These are phyloP conservation scores for Ophioderma brevispina DNA, from an alignment of 35 echinoderm and acorn worm genomes.

Conservation along the genomic window DNA sequence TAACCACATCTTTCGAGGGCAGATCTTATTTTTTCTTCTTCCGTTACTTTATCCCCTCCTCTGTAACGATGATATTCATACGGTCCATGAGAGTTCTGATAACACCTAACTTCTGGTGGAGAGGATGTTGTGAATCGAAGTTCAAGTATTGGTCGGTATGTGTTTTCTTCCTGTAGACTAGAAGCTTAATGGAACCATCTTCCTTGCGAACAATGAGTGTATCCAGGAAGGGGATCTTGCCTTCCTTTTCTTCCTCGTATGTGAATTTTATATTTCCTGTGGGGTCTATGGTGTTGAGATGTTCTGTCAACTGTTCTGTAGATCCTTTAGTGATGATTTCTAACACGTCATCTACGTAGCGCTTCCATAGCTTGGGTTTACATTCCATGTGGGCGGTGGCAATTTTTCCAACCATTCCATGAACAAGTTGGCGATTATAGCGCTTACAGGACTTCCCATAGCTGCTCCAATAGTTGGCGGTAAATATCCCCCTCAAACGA, in stretches of 20 bases:
- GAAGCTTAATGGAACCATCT: background rate
- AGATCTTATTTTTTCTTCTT: background rate
- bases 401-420: conserved; percentile 6
- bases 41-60: background rate
- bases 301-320: conserved; percentile 7
- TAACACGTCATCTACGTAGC: conserved; percentile 42
- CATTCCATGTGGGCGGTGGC: background rate
- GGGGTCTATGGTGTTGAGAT: conserved; percentile 32
- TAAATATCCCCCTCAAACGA: background rate
- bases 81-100: background rate
- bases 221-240: too few relatives aligned
- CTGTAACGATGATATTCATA: background rate
- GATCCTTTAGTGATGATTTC: conserved; percentile 18
- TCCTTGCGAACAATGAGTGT: too few relatives aligned
- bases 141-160: background rate
- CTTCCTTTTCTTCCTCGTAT: too few relatives aligned
- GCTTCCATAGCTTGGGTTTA: conserved; percentile 39
- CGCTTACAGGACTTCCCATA: conserved; percentile 30
- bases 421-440: conserved; percentile 29
- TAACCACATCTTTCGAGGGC: background rate
- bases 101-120: background rate
- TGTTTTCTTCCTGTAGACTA: background rate
- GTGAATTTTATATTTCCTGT: conserved; percentile 41
- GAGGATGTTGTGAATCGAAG: background rate
- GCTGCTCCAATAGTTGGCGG: background rate